Evolutionary conservation across 2,888 invertebrate species (phyloP).

Genomic region (Habroteleia sp.): DNA sequence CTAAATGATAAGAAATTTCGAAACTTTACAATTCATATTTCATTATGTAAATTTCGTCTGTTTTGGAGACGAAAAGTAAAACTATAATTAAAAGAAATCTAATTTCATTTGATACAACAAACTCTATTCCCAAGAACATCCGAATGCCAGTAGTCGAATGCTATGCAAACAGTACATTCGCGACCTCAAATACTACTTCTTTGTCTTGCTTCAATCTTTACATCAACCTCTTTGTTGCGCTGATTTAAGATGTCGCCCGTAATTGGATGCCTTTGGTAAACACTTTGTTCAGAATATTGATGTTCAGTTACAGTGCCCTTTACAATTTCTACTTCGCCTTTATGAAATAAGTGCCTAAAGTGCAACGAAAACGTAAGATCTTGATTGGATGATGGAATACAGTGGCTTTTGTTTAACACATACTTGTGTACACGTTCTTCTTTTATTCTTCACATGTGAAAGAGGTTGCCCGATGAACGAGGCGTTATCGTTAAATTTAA

Average conservation of each 20-base stretch:
- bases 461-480: slow-evolving; percentile 18
- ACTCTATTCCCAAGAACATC: not conserved
- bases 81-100: not conserved
- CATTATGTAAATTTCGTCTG: too few relatives aligned
- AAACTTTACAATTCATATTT: too few relatives aligned
- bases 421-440: slow-evolving; percentile 12
- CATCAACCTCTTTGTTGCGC: slow-evolving; percentile 9
- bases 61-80: too few relatives aligned
- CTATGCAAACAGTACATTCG: not conserved
- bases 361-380: slow-evolving; percentile 42
- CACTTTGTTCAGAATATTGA: slow-evolving; percentile 46
- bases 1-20: too few relatives aligned
- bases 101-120: not conserved
- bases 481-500: not conserved
- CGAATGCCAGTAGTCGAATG: not conserved
- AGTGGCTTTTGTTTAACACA: slow-evolving; percentile 31
- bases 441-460: slow-evolving; percentile 39
- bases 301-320: slow-evolving; percentile 35
- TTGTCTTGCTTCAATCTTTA: slow-evolving; percentile 22
- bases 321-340: slow-evolving; percentile 15
- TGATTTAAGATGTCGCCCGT: slow-evolving; percentile 26
- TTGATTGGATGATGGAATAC: slow-evolving; percentile 36
- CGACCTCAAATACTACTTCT: slow-evolving; percentile 9
- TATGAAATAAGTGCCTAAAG: slow-evolving; percentile 41
- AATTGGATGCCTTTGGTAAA: slow-evolving; percentile 35